Conservation (phyloP, 2,888 invertebrate species). For the Dicyrtoma fusca region DNA sequence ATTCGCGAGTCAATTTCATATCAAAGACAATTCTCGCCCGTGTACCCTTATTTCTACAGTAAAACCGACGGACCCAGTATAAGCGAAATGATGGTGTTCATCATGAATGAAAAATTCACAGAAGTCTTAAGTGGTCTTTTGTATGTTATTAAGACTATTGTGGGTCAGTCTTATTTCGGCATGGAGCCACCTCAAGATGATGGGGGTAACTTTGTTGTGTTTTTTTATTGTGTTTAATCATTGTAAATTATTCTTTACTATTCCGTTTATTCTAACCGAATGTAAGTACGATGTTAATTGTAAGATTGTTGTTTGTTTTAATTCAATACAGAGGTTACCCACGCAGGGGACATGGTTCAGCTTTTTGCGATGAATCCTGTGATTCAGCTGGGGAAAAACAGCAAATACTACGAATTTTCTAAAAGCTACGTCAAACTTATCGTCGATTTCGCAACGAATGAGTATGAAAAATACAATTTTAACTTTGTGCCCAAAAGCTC, state of each 20-base stretch:
- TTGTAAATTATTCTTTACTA: background rate
- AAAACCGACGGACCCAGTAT: constrained; percentile 2
- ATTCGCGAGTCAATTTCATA: no score
- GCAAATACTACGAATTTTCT: background rate
- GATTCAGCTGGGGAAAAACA: no score
- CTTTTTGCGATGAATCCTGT: background rate
- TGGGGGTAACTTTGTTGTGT: background rate
- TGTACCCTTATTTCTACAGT: no score
- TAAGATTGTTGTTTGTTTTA: background rate
- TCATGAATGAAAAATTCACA: background rate
- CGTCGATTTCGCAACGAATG: background rate
- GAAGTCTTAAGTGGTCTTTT: background rate
- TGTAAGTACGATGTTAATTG: background rate
- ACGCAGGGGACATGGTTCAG: background rate
- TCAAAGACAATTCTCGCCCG: no score
- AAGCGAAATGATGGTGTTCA: background rate
- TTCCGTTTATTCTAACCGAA: background rate
- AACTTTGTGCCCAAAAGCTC: background rate
- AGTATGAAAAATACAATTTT: background rate
- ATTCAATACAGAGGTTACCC: background rate
- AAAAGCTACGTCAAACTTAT: constrained; percentile 2
- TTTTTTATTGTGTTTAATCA: background rate
- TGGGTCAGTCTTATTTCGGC: background rate
- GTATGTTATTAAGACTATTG: background rate
- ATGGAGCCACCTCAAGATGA: background rate